These are phyloP conservation scores for Aphyosemion australe DNA, from an alignment of 2,113 vertebrate species.

Conservation along the genomic window DNA sequence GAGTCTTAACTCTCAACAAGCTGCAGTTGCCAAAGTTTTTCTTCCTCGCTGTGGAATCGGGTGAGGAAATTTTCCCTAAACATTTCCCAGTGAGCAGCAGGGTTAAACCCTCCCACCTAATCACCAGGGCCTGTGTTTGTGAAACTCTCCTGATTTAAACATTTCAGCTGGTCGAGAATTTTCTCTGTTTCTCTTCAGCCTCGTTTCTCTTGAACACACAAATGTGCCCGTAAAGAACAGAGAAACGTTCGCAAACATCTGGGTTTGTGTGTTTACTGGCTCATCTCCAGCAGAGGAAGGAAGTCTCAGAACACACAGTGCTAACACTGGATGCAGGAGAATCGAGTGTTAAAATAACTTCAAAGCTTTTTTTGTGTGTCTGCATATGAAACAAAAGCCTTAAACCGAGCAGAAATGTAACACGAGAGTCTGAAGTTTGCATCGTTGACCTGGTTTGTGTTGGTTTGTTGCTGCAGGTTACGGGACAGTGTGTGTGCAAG, in stretches of 20 bases:
- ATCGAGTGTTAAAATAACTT: background rate
- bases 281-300: constrained; percentile 65
- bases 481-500: constrained; percentile 91
- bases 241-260: constrained; percentile 25
- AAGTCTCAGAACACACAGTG: constrained; percentile 57
- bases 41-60: background rate
- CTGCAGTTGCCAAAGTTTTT: constrained; percentile 21
- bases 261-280: constrained; percentile 66
- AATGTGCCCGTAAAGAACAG: constrained; percentile 4
- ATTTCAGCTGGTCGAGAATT: constrained; percentile 51
- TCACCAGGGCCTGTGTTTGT: constrained; percentile 23
- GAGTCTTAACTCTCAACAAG: constrained; percentile 3
- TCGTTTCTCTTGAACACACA: constrained; percentile 3
- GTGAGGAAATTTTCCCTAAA: constrained; percentile 2
- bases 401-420: background rate
- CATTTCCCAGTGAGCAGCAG: background rate
- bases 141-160: constrained; percentile 20
- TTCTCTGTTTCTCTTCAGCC: constrained; percentile 7
- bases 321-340: constrained; percentile 29
- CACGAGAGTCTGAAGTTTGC: background rate
- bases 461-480: constrained; percentile 77
- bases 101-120: constrained; percentile 18
- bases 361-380: constrained; percentile 47
- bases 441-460: constrained; percentile 5
- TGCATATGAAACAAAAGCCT: constrained; percentile 5